These are phyloP conservation scores for Sebastes vulpes DNA, from an alignment of 2,797 vertebrate species.

Conservation along the genomic window DNA sequence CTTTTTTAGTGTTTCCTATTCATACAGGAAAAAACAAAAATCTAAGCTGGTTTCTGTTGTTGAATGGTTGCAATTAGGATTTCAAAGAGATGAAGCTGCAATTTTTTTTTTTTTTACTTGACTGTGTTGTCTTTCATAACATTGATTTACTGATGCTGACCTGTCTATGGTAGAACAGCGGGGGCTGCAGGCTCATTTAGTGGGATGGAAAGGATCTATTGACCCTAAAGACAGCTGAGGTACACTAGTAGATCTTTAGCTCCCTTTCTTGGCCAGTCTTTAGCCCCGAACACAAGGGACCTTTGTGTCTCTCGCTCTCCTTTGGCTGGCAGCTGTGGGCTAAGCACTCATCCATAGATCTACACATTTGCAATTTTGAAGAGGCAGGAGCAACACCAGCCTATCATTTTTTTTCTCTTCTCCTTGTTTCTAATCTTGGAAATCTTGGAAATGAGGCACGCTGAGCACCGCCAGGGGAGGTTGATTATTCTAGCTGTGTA, in stretches of 20 bases:
- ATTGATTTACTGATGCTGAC: conserved; percentile 55
- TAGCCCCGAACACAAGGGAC: conserved; percentile 75
- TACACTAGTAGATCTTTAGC: conserved; percentile 79
- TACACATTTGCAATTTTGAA: conserved; percentile 75
- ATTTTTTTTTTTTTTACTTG: conserved; percentile 19
- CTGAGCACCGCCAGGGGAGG: conserved; percentile 55
- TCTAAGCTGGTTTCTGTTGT: conserved; percentile 36
- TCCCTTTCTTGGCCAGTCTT: conserved; percentile 75
- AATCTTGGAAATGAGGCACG: conserved; percentile 74
- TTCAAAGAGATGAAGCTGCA: conserved; percentile 46
- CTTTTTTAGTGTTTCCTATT: conserved; percentile 34
- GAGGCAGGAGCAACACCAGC: conserved; percentile 61
- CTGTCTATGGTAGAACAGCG: conserved; percentile 38
- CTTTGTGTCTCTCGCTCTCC: conserved; percentile 78
- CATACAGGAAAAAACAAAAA: conserved; percentile 43
- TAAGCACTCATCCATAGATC: conserved; percentile 77
- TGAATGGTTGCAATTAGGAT: conserved; percentile 25
- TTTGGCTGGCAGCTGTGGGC: conserved; percentile 83
- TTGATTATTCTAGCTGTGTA: conserved; percentile 70
- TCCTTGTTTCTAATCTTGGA: conserved; percentile 61
- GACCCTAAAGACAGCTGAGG: conserved; percentile 83
- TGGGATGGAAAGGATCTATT: conserved; percentile 69
- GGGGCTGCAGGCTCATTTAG: conserved; percentile 53
- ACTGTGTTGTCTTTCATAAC: conserved; percentile 48
- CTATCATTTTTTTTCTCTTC: conserved; percentile 47